Evolutionary conservation across 2,888 invertebrate genomes (phyloP).

Genomic region (Cordilura impudica): DNA sequence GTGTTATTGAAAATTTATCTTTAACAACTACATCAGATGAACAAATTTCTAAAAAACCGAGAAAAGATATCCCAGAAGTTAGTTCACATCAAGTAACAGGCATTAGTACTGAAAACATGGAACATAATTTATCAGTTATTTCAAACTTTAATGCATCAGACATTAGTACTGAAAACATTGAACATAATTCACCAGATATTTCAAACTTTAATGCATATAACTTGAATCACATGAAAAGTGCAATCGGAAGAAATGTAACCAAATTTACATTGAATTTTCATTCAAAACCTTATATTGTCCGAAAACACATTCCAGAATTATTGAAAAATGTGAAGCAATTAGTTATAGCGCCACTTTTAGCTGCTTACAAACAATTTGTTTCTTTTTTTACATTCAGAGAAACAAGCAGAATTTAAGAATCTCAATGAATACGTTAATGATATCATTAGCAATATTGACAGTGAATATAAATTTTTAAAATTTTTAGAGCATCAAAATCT

Average conservation of each 20-base stretch:
- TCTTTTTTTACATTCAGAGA: conserved; percentile 25
- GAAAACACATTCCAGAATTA: conserved; percentile 31
- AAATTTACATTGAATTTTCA: conserved; percentile 21
- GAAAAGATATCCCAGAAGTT: too few relatives aligned
- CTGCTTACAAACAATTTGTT: conserved; percentile 8
- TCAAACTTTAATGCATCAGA: too few relatives aligned
- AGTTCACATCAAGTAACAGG: too few relatives aligned
- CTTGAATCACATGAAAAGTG: conserved; percentile 2
- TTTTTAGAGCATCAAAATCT: conserved; percentile 30
- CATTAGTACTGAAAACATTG: too few relatives aligned
- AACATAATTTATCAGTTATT: too few relatives aligned
- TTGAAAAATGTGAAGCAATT: conserved; percentile 21
- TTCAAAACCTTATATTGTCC: conserved; percentile 41
- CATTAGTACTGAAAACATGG: too few relatives aligned
- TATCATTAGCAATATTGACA: conserved; percentile 18
- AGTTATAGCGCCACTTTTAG: conserved; percentile 19
- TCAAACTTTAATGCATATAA: too few relatives aligned
- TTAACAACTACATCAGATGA: too few relatives aligned
- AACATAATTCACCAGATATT: too few relatives aligned
- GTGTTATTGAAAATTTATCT: conserved; percentile 10
- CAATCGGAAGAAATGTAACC: conserved; percentile 1
- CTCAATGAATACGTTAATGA: conserved; percentile 17
- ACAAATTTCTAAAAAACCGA: too few relatives aligned
- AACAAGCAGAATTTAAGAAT: conserved; percentile 17
- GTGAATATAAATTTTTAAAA: conserved; percentile 31